Base-by-base conservation (phyloP, 2,113 vertebrate species). In the Anser cygnoides region DNA sequence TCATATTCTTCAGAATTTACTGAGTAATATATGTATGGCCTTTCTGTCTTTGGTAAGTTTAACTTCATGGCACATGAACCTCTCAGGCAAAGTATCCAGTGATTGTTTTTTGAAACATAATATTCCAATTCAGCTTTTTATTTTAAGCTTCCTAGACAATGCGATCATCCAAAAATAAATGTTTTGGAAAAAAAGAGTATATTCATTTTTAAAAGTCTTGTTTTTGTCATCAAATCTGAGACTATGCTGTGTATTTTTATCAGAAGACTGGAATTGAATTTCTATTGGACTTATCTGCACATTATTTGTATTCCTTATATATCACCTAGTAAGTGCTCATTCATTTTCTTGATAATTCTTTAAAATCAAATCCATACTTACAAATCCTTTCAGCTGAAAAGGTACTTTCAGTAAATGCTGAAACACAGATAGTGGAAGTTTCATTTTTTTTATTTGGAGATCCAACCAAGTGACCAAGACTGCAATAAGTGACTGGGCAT, bases 1-100 rank as follows among this genome's bases (percentile, higher is more conserved):
- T 25, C 22, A 12, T 50, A 8, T 79, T 92, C 29, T 92, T 89
- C 26, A 19, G 17, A 17, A 70, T 80, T 76, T 88, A 19, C 41
- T 67, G 7, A 59, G 13, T 86, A 84, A 37, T 66, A 33, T 49
- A 11, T 14, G 35, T 7, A 1, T 81, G 49, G 12, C 10, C 6
- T 80, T 92, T 82, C 39, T 85, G 13, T 41, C 62, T 82, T 20
- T 54, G 54, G 19, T 57, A 86, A 80, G 39, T 80, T 87, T 33
- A 84, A 80, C 22, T 72, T 67, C 0, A 1, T 71, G 13, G 5
- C 78, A 54, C 23, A 3, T 49, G 66, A 66, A 55, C 31, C 28
- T 81, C 43, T 84, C 18, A 61, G n/a, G 25, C 31, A 33, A 63
- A 66, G 11, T 62, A 35, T 74, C 12, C n/a, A 50, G 0, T 59